Evolutionary conservation across 2,113 vertebrate genomes (phyloP).

Genomic region (Istiophorus platypterus): DNA sequence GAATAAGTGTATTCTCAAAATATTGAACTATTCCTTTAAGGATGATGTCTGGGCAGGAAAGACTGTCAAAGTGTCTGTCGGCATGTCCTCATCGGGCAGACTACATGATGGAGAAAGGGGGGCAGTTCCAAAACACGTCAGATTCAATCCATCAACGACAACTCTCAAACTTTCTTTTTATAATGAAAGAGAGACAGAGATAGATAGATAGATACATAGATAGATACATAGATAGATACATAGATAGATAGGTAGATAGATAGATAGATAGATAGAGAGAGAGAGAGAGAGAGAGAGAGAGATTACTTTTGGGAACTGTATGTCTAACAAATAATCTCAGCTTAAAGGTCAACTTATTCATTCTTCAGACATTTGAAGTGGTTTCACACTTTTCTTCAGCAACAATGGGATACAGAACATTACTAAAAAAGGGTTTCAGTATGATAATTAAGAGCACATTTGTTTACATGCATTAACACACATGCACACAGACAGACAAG

Average conservation of each 20-base stretch:
- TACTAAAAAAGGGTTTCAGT: too few relatives aligned
- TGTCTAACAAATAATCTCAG: too few relatives aligned
- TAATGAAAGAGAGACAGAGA: neutral
- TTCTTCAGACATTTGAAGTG: too few relatives aligned
- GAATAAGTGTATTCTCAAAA: too few relatives aligned
- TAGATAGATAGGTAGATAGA: slow-evolving; percentile 9
- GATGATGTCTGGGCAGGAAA: neutral
- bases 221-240: neutral
- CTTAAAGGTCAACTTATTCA: too few relatives aligned
- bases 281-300: too few relatives aligned
- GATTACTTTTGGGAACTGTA: too few relatives aligned
- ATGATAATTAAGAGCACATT: too few relatives aligned
- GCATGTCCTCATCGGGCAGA: neutral
- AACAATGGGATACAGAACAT: too few relatives aligned
- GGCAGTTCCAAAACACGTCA: neutral
- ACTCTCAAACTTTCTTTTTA: neutral
- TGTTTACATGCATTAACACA: neutral
- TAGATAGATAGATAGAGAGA: too few relatives aligned
- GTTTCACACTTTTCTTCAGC: too few relatives aligned
- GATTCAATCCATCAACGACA: too few relatives aligned
- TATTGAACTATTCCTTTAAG: neutral
- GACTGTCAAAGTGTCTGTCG: neutral
- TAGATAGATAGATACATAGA: neutral
- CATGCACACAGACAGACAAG: neutral
- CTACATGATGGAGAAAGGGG: neutral